Evolutionary conservation across 2,113 vertebrate genomes (phyloP).

Genomic region (Calidris pygmaea): DNA sequence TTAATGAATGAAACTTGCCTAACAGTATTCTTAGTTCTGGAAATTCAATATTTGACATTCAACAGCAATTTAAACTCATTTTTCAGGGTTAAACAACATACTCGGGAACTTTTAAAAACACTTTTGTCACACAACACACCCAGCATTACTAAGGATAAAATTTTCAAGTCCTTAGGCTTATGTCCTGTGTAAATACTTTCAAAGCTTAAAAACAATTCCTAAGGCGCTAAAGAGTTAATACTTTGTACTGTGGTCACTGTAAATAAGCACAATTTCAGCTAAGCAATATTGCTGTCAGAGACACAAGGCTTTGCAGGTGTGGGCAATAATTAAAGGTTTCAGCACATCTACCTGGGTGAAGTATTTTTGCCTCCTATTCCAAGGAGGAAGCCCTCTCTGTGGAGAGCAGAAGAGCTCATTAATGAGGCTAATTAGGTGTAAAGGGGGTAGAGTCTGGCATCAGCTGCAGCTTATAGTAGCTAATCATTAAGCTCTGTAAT

Average conservation of each 20-base stretch:
- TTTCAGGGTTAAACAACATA: not conserved
- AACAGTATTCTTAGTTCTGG: not conserved
- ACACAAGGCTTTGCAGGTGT: constrained; percentile 78
- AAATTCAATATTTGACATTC: not conserved
- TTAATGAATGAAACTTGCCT: not conserved
- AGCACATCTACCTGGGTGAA: constrained; percentile 83
- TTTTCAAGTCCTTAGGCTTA: not conserved
- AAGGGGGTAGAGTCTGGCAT: constrained; percentile 90
- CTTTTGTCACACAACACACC: not conserved
- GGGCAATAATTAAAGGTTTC: constrained; percentile 84
- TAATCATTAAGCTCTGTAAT: constrained; percentile 96
- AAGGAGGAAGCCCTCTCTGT: constrained; percentile 80
- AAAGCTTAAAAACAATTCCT: not conserved
- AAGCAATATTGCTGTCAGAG: constrained; percentile 69
- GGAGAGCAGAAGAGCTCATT: constrained; percentile 89
- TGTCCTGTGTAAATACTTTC: not conserved
- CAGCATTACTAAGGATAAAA: not conserved
- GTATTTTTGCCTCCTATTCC: constrained; percentile 88
- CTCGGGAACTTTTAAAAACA: not conserved
- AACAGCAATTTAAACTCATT: not conserved
- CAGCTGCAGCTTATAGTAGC: constrained; percentile 88
- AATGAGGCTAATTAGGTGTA: constrained; percentile 98
- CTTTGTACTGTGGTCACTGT: constrained; percentile 43
- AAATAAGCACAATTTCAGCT: constrained; percentile 68
- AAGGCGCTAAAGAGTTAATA: constrained; percentile 69